These are phyloP conservation scores for Acanthosoma haemorrhoidale DNA, from an alignment of 2,888 invertebrate species.

Conservation along the genomic window DNA sequence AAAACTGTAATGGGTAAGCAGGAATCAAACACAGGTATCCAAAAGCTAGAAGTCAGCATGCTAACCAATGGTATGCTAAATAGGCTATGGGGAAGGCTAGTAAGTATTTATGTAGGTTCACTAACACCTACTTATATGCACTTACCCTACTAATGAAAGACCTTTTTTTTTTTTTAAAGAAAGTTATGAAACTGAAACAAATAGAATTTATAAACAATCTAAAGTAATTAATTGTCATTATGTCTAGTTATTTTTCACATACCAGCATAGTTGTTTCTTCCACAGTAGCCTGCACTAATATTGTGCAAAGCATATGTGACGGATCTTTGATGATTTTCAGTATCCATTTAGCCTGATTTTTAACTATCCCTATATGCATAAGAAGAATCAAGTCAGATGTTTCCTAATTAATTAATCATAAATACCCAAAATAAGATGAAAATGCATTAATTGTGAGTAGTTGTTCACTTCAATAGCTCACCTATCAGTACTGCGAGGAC, in stretches of 20 bases:
- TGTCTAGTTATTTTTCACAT: too few relatives aligned
- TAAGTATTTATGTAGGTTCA: too few relatives aligned
- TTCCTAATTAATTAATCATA: neutral
- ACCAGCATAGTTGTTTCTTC: slow-evolving; percentile 32
- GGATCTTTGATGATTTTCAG: slow-evolving; percentile 34
- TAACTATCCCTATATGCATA: slow-evolving; percentile 18
- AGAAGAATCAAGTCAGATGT: too few relatives aligned
- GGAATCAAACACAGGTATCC: too few relatives aligned
- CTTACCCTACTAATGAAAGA: too few relatives aligned
- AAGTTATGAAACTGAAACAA: neutral
- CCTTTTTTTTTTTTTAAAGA: too few relatives aligned
- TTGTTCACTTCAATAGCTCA: slow-evolving; percentile 22
- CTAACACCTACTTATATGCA: too few relatives aligned
- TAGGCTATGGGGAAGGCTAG: too few relatives aligned
- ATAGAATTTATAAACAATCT: neutral
- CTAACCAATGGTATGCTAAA: too few relatives aligned
- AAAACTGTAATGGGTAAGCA: too few relatives aligned
- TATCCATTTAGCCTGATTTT: slow-evolving; percentile 30
- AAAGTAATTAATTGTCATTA: neutral
- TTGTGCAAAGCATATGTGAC: slow-evolving; percentile 30
- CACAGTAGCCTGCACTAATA: slow-evolving; percentile 29
- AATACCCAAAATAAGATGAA: neutral
- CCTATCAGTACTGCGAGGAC: slow-evolving; percentile 45
- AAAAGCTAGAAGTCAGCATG: too few relatives aligned
- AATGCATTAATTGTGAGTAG: neutral